Evolutionary conservation across 2,888 invertebrate species (phyloP).

Genomic region (Gastracanthus pulcherrimus): DNA sequence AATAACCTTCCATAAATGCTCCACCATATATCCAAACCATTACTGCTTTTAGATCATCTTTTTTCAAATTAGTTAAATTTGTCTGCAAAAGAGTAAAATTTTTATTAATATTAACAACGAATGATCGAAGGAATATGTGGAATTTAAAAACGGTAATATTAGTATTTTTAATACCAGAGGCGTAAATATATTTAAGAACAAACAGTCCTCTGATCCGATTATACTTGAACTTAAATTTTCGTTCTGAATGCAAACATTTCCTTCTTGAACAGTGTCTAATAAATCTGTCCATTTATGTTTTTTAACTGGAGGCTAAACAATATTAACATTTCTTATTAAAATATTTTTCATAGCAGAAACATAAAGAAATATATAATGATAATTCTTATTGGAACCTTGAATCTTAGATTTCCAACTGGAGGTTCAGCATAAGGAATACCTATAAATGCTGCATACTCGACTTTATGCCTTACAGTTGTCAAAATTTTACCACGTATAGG

Average conservation of each 20-base stretch:
- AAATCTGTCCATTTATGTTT: constrained; percentile 53
- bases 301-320: constrained; percentile 57
- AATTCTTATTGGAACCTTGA: constrained; percentile 60
- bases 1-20: constrained; percentile 47
- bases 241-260: constrained; percentile 46
- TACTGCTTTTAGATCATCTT: constrained; percentile 48
- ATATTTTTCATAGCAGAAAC: too few species aligned
- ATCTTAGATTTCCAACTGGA: constrained; percentile 63
- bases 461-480: constrained; percentile 52
- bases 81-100: not conserved
- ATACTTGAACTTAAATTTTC: not conserved
- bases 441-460: constrained; percentile 62
- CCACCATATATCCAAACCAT: constrained; percentile 61
- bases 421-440: constrained; percentile 67
- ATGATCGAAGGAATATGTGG: not conserved
- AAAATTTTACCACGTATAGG: constrained; percentile 63
- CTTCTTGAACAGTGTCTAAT: constrained; percentile 51
- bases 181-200: constrained; percentile 59
- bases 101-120: not conserved
- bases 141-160: too few species aligned
- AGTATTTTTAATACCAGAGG: constrained; percentile 58
- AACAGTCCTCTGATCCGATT: constrained; percentile 58
- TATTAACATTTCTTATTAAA: too few species aligned
- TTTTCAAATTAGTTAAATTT: not conserved
- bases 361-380: not conserved